Conservation (phyloP, 2,113 vertebrate species). For the Rhynchomys soricoides region DNA sequence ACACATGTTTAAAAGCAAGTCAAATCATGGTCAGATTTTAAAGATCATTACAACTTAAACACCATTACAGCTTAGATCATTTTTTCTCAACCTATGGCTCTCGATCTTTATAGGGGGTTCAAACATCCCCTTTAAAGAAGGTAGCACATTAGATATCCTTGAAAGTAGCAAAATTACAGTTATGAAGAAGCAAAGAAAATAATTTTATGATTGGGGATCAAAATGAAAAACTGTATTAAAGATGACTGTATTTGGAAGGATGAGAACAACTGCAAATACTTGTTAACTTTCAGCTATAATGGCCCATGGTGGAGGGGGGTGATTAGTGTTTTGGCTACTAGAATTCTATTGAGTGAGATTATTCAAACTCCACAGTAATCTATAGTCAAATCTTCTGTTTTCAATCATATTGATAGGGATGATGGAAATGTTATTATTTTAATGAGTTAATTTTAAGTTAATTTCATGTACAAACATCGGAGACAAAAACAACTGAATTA, state of each 20-base stretch:
- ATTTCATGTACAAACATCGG: background rate
- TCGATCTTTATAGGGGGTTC: too few species aligned
- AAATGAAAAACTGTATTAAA: background rate
- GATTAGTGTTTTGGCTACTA: background rate
- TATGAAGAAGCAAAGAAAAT: background rate
- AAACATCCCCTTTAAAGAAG: background rate
- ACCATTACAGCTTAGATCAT: too few species aligned
- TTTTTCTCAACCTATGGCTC: too few species aligned
- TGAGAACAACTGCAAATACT: background rate
- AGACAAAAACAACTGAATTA: conserved; percentile 46
- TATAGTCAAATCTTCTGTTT: background rate
- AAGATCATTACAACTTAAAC: background rate
- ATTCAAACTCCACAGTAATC: background rate
- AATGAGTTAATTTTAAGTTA: background rate
- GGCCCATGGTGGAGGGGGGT: background rate
- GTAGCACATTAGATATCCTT: background rate
- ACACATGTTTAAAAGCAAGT: background rate
- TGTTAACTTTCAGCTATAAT: background rate
- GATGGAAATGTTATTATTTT: conserved; percentile 11
- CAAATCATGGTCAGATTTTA: background rate
- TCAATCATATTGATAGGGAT: background rate
- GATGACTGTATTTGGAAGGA: background rate
- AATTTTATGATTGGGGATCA: background rate
- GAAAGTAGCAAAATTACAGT: background rate
- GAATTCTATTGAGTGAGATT: background rate